A percentile compares a stretch with the other conserved stretches of the same genome.
These are phyloP conservation scores for Oncorhynchus kisutch DNA, from an alignment of 2,113 vertebrate genomes.

Conservation along the genomic window DNA sequence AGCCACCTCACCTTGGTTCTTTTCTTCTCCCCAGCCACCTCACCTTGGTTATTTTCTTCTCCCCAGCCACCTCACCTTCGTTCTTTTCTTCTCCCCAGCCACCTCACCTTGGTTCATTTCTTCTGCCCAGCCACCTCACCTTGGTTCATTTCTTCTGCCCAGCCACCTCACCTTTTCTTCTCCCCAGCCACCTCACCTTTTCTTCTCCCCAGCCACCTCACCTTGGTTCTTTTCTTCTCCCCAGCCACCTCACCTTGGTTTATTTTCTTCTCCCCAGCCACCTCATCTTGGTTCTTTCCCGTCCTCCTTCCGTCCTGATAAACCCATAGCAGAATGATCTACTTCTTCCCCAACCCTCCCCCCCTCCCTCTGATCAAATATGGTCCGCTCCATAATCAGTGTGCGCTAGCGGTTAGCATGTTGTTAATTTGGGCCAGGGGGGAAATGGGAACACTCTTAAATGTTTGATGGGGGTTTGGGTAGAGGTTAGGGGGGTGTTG, in stretches of 20 bases:
- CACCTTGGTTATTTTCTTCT: too few relatives aligned
- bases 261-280: constrained; percentile 28
- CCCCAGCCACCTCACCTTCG: too few relatives aligned
- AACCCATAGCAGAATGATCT: constrained; percentile 56
- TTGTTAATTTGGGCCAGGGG: constrained; percentile 66
- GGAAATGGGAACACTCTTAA: constrained; percentile 58
- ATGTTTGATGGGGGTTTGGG: constrained; percentile 59
- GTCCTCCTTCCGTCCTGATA: constrained; percentile 45
- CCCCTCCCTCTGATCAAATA: constrained; percentile 56
- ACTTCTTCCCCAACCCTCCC: constrained; percentile 47
- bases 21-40: too few relatives aligned
- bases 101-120: too few relatives aligned
- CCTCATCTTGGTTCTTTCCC: constrained; percentile 58
- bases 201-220: too few relatives aligned
- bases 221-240: too few relatives aligned
- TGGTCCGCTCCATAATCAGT: constrained; percentile 58
- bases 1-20: too few relatives aligned
- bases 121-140: too few relatives aligned
- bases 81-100: too few relatives aligned
- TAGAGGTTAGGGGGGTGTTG: constrained; percentile 21
- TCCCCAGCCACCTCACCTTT: constrained; percentile 18
- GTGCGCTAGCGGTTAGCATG: constrained; percentile 50
- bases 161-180: too few relatives aligned
- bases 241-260: neutral
- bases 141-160: too few relatives aligned